These are phyloP conservation scores for Gadopsis bispinosus DNA, from an alignment of 2,797 vertebrate genomes.

Conservation along the genomic window DNA sequence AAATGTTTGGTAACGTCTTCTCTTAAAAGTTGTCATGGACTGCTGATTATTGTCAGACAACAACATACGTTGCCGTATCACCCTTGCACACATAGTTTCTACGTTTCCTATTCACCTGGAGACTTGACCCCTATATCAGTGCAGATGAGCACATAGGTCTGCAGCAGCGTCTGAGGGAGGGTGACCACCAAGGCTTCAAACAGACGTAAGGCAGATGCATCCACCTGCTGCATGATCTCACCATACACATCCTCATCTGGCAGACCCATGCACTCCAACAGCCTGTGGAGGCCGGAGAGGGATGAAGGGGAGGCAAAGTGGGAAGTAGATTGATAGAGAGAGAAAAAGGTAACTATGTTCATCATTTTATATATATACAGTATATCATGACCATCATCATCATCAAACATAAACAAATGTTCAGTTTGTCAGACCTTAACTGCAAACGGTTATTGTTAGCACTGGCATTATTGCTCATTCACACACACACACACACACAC, in stretches of 20 bases:
- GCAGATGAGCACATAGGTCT: slow-evolving; percentile 84
- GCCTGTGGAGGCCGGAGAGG: slow-evolving; percentile 73
- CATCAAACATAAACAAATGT: neutral
- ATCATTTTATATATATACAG: neutral
- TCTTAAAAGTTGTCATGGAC: neutral
- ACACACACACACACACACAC: neutral
- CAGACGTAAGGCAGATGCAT: slow-evolving; percentile 85
- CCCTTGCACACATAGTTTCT: neutral
- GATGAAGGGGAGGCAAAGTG: neutral
- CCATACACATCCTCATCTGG: slow-evolving; percentile 39
- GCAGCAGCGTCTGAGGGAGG: slow-evolving; percentile 88
- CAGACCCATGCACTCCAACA: slow-evolving; percentile 82
- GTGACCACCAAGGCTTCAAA: slow-evolving; percentile 89
- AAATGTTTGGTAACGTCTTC: neutral
- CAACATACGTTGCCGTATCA: neutral
- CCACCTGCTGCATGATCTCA: slow-evolving; percentile 85
- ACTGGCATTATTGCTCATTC: neutral
- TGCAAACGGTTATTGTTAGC: neutral
- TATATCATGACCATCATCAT: neutral
- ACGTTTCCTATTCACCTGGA: slow-evolving; percentile 77
- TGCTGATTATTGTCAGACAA: neutral
- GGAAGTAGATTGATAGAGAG: neutral
- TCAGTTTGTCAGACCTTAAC: neutral
- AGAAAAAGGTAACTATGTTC: neutral
- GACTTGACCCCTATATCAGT: slow-evolving; percentile 82